Evolutionary conservation across 1,140 invertebrate species (phyloP), one percentile per base, ranked within the genome.

Genomic region (Diploscapter pachys): DNA sequence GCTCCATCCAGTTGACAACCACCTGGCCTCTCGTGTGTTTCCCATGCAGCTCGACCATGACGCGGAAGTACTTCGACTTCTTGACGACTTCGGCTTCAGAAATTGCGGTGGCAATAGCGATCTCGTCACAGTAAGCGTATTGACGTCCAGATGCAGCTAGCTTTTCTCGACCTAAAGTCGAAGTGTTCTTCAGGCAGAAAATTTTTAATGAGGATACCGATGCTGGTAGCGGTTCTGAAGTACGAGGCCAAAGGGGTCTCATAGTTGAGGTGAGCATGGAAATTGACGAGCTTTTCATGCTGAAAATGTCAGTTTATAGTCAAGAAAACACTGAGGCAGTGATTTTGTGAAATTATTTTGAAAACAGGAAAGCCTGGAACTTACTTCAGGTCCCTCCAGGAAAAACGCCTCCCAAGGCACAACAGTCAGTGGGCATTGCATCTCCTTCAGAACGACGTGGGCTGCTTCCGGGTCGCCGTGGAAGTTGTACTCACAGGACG

Each of bases 361-460:
- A 31, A 31, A 31, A 31, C 31, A 31, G 31, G 31, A 31, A 31
- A 31, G 31, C 31, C 31, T 31, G 31, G 31, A 31, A 31, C 31
- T 13, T 63, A 81, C 75, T 57, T 78, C 53, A 55, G 53, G 66
- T 69, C 73, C 73, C 8, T 77, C 74, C 49, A 82, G 56, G 31
- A 77, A 75, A 59, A 85, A 86, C 9, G 80, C 70, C 77, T 86
- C 85, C 85, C 85, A 86, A 3, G 85, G 77, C 5, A 85, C 80
- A 6, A 85, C 67, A 9, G 78, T 80, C 0, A 85, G 72, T 4
- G 90, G 90, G 92, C 92, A 94, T 63, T 89, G 92, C 75, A 95
- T 86, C 87, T 95, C 94, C 82, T 93, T 93, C 5, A 96, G 89
- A 31, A 91, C 92, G 11, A 95, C 91, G 62, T 90, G 87, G 0